These are phyloP conservation scores for Drosophila atroscutellata DNA, from an alignment of 2,888 invertebrate genomes.

Conservation along the genomic window DNA sequence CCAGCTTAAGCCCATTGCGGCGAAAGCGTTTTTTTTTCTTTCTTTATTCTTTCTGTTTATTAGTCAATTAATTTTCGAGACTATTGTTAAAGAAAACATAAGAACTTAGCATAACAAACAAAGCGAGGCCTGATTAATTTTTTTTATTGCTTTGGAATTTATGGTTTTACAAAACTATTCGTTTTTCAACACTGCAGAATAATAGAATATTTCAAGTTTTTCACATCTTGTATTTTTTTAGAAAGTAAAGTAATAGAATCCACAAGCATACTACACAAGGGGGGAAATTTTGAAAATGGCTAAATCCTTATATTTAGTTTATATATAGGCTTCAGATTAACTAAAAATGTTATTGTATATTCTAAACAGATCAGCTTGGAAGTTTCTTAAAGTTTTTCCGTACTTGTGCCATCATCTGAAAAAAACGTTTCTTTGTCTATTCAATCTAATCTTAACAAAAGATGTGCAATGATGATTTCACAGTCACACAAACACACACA, in stretches of 20 bases:
- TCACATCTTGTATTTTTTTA: background rate
- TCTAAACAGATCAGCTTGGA: background rate
- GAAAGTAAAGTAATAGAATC: background rate
- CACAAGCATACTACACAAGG: background rate
- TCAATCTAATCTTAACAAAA: background rate
- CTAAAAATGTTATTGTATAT: background rate
- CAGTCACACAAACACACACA: background rate
- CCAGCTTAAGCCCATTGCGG: slow-evolving; percentile 13
- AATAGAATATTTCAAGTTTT: background rate
- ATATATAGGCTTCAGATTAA: background rate
- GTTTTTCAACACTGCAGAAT: background rate
- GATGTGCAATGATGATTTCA: background rate
- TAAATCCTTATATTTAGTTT: background rate
- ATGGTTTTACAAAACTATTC: background rate
- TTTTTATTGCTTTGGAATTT: background rate
- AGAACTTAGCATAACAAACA: slow-evolving; percentile 32
- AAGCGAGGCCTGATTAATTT: slow-evolving; percentile 10
- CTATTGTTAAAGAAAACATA: slow-evolving; percentile 6
- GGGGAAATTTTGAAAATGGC: background rate
- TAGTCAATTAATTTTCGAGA: slow-evolving; percentile 12
- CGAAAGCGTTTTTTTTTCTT: slow-evolving; percentile 27
- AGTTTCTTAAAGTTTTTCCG: background rate
- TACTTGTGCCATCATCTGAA: background rate
- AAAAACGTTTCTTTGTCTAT: background rate
- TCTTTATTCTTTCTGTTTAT: background rate